Evolutionary conservation across 2,113 vertebrate species (phyloP).

Genomic region (Myotis brandtii): DNA sequence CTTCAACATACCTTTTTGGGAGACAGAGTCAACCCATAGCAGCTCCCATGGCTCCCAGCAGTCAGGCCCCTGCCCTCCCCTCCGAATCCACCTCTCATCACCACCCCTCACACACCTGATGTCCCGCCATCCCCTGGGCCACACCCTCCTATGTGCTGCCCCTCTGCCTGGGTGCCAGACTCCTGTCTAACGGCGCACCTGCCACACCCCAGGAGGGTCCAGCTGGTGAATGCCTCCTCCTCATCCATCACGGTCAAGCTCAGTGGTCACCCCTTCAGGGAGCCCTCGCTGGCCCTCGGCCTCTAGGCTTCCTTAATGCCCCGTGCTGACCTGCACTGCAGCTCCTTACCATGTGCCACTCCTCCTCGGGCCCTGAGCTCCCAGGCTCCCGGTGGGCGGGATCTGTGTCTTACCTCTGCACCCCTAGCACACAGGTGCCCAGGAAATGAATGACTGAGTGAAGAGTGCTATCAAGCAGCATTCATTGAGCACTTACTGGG

Average conservation of each 20-base stretch:
- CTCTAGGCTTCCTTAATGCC: not conserved
- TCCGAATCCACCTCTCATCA: not conserved
- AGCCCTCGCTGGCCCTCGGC: not conserved
- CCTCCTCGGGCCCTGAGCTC: too few species aligned
- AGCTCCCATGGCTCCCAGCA: not conserved
- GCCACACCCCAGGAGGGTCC: not conserved
- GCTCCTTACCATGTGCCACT: not conserved
- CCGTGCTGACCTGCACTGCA: not conserved
- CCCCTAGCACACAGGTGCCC: not conserved
- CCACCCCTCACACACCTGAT: rapidly evolving
- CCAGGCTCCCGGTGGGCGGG: rapidly evolving
- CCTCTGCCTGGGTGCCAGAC: not conserved
- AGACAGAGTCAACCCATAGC: rapidly evolving
- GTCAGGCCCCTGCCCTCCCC: not conserved
- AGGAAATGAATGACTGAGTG: rapidly evolving
- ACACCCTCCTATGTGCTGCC: rapidly evolving
- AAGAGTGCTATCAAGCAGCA: not conserved
- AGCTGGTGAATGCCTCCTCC: not conserved
- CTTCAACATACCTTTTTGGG: not conserved
- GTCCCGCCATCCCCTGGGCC: not conserved
- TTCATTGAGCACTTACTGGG: not conserved
- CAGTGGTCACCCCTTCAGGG: rapidly evolving
- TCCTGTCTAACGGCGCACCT: not conserved
- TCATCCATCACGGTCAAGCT: not conserved
- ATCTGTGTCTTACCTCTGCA: rapidly evolving